Conservation (phyloP, 1,140 invertebrate species). For the Venustaconcha ellipsiformis region DNA sequence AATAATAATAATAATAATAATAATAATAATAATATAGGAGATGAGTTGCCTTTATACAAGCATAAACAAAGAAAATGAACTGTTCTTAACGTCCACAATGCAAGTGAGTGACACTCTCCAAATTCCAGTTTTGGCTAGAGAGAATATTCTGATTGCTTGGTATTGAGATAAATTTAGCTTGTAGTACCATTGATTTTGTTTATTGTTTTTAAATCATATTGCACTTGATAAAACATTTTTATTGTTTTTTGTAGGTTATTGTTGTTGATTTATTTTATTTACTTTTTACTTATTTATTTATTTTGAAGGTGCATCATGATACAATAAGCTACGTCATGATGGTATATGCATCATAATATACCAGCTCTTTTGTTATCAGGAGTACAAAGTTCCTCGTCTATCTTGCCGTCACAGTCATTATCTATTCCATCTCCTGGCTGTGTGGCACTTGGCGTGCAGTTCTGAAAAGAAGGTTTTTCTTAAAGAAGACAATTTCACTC, state of each 20-base stretch:
- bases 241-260: no score
- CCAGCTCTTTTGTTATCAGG: constrained; percentile 11
- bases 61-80: constrained; percentile 2
- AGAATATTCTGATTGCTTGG: not conserved
- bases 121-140: constrained; percentile 1
- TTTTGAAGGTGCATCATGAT: not conserved
- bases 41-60: not conserved
- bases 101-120: not conserved
- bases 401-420: constrained; percentile 55
- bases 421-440: constrained; percentile 48
- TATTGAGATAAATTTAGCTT: no score
- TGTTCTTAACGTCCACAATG: not conserved
- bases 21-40: not conserved
- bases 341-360: not conserved
- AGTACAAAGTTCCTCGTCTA: constrained; percentile 52
- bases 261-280: no score
- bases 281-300: no score
- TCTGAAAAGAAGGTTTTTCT: constrained; percentile 20
- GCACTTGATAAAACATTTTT: no score
- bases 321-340: not conserved
- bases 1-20: not conserved
- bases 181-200: no score
- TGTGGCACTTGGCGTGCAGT: constrained; percentile 27
- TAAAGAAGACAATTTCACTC: no score
- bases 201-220: no score